Evolutionary conservation across 1,140 invertebrate genomes (phyloP).

Genomic region (Drosophila asahinai): DNA sequence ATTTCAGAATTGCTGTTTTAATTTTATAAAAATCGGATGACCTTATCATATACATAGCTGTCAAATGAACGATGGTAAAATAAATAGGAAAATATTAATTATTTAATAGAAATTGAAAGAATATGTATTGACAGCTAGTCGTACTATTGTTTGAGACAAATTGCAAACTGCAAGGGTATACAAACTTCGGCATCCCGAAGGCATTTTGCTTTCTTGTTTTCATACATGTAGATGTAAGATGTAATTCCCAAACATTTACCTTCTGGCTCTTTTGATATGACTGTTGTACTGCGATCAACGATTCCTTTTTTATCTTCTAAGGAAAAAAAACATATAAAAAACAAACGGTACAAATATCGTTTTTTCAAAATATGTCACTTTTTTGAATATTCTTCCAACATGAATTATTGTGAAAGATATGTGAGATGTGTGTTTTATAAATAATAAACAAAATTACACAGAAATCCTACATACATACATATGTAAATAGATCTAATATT

Average conservation of each 20-base stretch:
- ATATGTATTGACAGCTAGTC: too few relatives aligned
- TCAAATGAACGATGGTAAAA: too few relatives aligned
- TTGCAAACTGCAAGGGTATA: too few relatives aligned
- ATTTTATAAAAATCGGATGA: too few relatives aligned
- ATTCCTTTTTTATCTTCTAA: conserved; percentile 95
- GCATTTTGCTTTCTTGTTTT: too few relatives aligned
- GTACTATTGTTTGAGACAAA: too few relatives aligned
- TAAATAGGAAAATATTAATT: too few relatives aligned
- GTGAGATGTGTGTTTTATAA: not conserved
- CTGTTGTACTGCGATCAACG: conserved; percentile 96
- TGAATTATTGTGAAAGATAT: not conserved
- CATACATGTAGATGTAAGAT: not conserved
- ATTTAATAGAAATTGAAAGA: too few relatives aligned
- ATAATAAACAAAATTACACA: not conserved
- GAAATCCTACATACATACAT: not conserved
- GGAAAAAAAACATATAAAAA: conserved; percentile 66
- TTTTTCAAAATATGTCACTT: conserved; percentile 48
- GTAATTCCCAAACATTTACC: conserved; percentile 81
- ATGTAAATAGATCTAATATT: not conserved
- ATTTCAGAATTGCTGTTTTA: too few relatives aligned
- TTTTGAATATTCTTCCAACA: conserved; percentile 26
- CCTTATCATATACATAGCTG: too few relatives aligned
- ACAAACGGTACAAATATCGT: conserved; percentile 60
- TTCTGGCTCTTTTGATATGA: conserved; percentile 97
- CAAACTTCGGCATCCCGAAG: too few relatives aligned